Evolutionary conservation across 2,888 invertebrate species (phyloP).

Genomic region (Stomorhina lunata): DNA sequence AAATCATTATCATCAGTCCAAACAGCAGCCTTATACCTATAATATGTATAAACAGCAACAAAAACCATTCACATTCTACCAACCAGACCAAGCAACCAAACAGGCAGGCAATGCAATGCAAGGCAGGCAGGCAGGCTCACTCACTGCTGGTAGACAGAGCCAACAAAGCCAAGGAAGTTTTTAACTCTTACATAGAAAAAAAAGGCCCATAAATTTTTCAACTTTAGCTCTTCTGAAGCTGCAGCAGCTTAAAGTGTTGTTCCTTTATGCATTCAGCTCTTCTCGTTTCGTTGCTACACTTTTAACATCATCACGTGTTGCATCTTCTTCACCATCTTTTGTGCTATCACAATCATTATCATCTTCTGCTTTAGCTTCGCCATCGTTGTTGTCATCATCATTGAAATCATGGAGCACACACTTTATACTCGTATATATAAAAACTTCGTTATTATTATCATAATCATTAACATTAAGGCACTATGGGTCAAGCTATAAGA

Average conservation of each 20-base stretch:
- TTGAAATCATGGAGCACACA: constrained; percentile 23
- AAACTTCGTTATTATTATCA: constrained; percentile 1
- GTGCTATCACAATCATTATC: constrained; percentile 30
- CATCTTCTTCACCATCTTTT: constrained; percentile 64
- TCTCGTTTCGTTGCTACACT: constrained; percentile 55
- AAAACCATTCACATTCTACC: constrained; percentile 60
- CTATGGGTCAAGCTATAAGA: constrained; percentile 28
- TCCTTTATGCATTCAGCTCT: constrained; percentile 42
- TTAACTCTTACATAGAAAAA: constrained; percentile 22
- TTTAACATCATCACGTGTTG: constrained; percentile 66
- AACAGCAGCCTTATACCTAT: constrained; percentile 48
- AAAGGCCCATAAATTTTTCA: constrained; percentile 54
- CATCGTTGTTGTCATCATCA: constrained; percentile 14
- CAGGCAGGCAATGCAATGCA: constrained; percentile 32
- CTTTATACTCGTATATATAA: constrained; percentile 9
- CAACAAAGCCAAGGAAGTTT: constrained; percentile 49
- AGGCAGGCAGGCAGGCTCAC: background rate
- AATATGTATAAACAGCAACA: constrained; percentile 48
- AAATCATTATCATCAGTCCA: constrained; percentile 46
- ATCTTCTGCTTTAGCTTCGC: constrained; percentile 11
- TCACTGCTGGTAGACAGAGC: constrained; percentile 35
- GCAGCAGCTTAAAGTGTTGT: constrained; percentile 41
- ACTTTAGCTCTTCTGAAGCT: constrained; percentile 49
- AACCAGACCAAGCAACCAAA: constrained; percentile 59
- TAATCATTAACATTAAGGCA: constrained; percentile 39